phyloP scores from a whole-genome alignment of 2,888 invertebrate species.

The Argyresthia goedartella region DNA sequence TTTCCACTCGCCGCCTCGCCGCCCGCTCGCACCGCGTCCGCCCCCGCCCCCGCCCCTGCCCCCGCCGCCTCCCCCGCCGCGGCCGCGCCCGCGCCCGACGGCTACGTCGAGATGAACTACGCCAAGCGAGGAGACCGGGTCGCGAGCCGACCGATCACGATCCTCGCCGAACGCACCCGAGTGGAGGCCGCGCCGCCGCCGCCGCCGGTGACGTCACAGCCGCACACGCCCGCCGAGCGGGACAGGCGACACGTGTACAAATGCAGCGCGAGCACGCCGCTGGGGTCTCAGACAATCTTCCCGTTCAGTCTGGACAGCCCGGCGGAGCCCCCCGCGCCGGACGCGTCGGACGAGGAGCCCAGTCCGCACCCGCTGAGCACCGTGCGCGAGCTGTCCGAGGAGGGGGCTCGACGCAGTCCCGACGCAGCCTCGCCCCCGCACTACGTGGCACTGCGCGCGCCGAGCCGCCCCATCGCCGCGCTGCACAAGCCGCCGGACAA shows the following conservation, averaged over 20 bases:
- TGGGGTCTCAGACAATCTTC: constrained; percentile 76
- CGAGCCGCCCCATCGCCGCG: constrained; percentile 16
- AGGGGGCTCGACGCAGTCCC: constrained; percentile 22
- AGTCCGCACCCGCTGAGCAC: constrained; percentile 32
- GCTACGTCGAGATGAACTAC: constrained; percentile 58
- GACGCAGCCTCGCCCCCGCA: constrained; percentile 42
- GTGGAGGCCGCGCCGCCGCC: constrained; percentile 19
- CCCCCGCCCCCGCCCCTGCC: too few relatives aligned
- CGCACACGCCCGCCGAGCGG: constrained; percentile 20
- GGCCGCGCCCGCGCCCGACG: constrained; percentile 45
- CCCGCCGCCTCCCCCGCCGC: constrained; percentile 10
- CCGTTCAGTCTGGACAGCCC: constrained; percentile 78
- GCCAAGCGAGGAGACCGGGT: constrained; percentile 36
- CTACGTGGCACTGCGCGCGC: constrained; percentile 57
- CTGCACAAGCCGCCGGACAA: constrained; percentile 14
- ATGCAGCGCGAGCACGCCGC: constrained; percentile 64
- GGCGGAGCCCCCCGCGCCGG: constrained; percentile 70
- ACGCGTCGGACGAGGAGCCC: constrained; percentile 30
- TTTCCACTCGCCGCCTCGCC: neutral
- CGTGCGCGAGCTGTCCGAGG: constrained; percentile 49
- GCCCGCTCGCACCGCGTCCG: too few relatives aligned
- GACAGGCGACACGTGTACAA: constrained; percentile 22
- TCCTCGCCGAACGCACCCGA: constrained; percentile 40
- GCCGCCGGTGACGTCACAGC: constrained; percentile 16
- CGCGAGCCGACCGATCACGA: constrained; percentile 75